Percentiles rank a stretch among this genome's conserved stretches.
Conservation (phyloP, 2,113 vertebrate species). For the Pituophis catenifer region DNA sequence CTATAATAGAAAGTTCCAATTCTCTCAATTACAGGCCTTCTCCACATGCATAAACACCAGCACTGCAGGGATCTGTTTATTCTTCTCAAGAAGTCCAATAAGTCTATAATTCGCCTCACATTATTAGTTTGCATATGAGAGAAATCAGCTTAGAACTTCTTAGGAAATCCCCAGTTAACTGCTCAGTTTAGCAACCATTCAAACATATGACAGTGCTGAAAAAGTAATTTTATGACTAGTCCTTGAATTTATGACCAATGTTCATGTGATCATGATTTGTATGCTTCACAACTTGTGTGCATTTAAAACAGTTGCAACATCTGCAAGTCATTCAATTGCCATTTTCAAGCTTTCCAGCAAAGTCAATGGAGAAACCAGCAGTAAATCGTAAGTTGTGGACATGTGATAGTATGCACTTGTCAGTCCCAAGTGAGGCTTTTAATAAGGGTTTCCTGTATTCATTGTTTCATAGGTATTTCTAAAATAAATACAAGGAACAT, state of each 20-base stretch:
- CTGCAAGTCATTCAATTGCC: background rate
- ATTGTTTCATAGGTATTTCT: background rate
- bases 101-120: no score
- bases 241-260: background rate
- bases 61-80: no score
- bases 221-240: background rate
- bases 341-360: background rate
- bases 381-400: background rate
- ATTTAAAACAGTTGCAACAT: background rate
- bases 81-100: no score
- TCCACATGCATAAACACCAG: no score
- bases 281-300: background rate
- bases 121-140: background rate
- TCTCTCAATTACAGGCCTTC: no score
- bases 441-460: background rate
- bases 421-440: background rate
- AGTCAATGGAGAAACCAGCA: background rate
- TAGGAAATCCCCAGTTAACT: background rate
- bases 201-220: background rate
- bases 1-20: no score
- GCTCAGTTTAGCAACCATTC: background rate
- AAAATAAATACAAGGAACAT: background rate
- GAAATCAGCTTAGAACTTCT: background rate
- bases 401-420: background rate
- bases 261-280: background rate